Evolutionary conservation across 1,140 invertebrate genomes (phyloP).

Genomic region (Drosophila mauritiana): DNA sequence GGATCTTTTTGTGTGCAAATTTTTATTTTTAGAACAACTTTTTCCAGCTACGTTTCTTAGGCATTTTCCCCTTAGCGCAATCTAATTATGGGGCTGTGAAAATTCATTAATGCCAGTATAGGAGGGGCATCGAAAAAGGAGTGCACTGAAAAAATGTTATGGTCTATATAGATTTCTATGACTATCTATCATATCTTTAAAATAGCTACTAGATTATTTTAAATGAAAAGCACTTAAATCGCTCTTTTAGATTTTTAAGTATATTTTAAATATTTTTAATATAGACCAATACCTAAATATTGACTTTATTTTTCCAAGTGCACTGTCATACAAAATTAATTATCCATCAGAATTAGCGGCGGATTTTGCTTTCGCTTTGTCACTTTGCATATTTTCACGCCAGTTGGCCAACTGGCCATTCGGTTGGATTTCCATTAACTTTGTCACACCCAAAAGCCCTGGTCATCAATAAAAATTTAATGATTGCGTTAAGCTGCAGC

Average conservation of each 20-base stretch:
- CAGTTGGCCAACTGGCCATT: constrained; percentile 27
- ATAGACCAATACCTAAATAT: too few species aligned
- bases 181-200: too few species aligned
- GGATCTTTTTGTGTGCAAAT: constrained; percentile 58
- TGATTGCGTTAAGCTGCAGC: constrained; percentile 50
- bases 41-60: constrained; percentile 28
- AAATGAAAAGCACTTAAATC: too few species aligned
- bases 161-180: too few species aligned
- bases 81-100: constrained; percentile 71
- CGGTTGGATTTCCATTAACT: constrained; percentile 67
- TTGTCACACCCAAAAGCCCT: constrained; percentile 38
- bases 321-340: constrained; percentile 67
- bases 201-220: too few species aligned
- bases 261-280: too few species aligned
- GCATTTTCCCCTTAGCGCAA: constrained; percentile 53
- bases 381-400: constrained; percentile 78
- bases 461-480: constrained; percentile 77
- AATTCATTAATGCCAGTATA: constrained; percentile 67
- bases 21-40: constrained; percentile 66
- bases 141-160: not conserved
- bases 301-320: constrained; percentile 16
- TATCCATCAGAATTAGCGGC: constrained; percentile 72
- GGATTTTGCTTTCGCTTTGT: constrained; percentile 49
- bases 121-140: not conserved
- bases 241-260: too few species aligned